Conservation (phyloP, 2,888 invertebrate genomes). For the Gibbula magus region DNA sequence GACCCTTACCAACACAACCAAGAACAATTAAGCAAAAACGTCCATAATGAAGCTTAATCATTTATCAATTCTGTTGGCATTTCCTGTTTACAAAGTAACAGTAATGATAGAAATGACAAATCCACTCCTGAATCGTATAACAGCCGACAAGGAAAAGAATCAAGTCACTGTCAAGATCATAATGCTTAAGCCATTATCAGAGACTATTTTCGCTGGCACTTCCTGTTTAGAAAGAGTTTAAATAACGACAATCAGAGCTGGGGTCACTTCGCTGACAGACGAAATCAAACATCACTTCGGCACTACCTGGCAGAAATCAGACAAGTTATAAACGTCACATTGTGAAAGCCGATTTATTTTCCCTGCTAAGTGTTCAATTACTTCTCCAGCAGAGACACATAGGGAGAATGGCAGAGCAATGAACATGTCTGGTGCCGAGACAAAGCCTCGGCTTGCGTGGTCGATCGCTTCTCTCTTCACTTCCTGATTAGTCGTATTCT, state of each 20-base stretch:
- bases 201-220: not conserved
- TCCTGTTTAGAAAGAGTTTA: slow-evolving; percentile 8
- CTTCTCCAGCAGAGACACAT: slow-evolving; percentile 25
- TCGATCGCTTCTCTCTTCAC: not conserved
- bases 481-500: slow-evolving; percentile 5
- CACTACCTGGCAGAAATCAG: slow-evolving; percentile 27
- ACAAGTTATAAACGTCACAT: slow-evolving; percentile 34
- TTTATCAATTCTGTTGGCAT: no score
- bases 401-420: not conserved
- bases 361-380: slow-evolving; percentile 39
- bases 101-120: no score
- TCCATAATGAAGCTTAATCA: no score
- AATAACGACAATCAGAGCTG: slow-evolving; percentile 31
- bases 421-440: slow-evolving; percentile 3
- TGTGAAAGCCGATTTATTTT: slow-evolving; percentile 28
- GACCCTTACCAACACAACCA: no score
- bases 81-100: no score
- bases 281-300: slow-evolving; percentile 7
- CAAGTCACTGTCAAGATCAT: not conserved
- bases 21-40: no score
- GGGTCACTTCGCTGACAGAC: slow-evolving; percentile 19
- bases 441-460: not conserved
- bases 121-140: no score
- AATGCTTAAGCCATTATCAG: not conserved
- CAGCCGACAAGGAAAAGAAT: not conserved